A percentile compares a stretch with the other conserved stretches of the same genome.
Evolutionary conservation across 2,797 vertebrate genomes (phyloP).

Genomic region (Fundulus diaphanus): DNA sequence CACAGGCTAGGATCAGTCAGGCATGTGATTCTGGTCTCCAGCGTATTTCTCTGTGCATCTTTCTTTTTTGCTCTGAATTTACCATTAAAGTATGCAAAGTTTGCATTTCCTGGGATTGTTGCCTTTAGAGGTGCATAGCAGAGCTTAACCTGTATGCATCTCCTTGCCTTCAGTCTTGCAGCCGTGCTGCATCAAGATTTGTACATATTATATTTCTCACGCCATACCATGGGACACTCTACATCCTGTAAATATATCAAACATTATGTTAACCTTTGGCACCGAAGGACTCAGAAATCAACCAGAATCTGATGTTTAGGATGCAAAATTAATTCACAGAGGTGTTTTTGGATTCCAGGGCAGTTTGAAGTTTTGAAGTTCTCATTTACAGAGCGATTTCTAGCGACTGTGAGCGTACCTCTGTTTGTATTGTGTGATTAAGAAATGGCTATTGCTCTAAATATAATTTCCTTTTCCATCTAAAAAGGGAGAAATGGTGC

Average conservation of each 20-base stretch:
- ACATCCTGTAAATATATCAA: constrained; percentile 30
- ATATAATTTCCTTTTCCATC: constrained; percentile 61
- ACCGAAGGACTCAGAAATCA: constrained; percentile 26
- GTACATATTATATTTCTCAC: constrained; percentile 13
- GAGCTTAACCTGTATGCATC: constrained; percentile 14
- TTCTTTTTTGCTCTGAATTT: constrained; percentile 1
- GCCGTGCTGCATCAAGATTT: constrained; percentile 14
- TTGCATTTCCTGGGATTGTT: constrained; percentile 32
- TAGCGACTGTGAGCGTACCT: constrained; percentile 40
- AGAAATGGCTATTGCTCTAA: constrained; percentile 57
- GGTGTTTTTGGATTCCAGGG: constrained; percentile 31
- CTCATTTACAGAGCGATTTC: constrained; percentile 44
- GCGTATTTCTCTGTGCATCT: not conserved
- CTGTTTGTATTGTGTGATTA: constrained; percentile 45
- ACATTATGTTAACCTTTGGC: constrained; percentile 11
- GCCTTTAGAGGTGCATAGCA: constrained; percentile 27
- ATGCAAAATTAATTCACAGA: constrained; percentile 2
- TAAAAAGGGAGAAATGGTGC: constrained; percentile 82
- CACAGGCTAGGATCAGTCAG: not conserved
- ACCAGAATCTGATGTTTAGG: constrained; percentile 5
- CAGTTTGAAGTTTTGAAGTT: constrained; percentile 27
- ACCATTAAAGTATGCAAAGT: constrained; percentile 20
- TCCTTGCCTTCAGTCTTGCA: constrained; percentile 17
- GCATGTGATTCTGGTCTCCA: not conserved
- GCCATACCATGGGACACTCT: constrained; percentile 11